Evolutionary conservation across 2,113 vertebrate genomes (phyloP), one percentile per base, ranked within the genome.

Genomic region (Potamarius usumacintae): DNA sequence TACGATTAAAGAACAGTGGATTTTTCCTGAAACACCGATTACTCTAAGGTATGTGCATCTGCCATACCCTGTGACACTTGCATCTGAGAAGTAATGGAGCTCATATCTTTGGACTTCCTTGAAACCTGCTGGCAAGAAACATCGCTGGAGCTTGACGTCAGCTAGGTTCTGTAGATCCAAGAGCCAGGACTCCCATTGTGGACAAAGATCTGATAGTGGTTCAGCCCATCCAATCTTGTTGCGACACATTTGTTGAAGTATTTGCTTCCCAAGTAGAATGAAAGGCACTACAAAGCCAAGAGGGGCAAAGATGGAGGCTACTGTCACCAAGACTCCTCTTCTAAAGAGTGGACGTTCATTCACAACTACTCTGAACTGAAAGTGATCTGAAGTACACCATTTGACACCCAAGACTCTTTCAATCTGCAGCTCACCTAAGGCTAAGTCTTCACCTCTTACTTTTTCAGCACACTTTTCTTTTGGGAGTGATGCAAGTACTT

Each of bases 171-270:
- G 48, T 18, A 89, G 42, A 53, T 84, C 88, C 11, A 1, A 30
- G 4, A 89, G 53, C 88, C 88, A 89, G 1, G 20, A 60, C 22
- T 89, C 57, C 88, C 86, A 82, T 1, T 52, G 30, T 30, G 86
- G 71, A 1, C 22, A 2, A 2, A 89, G 27, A 55, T 82, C 65
- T 6, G 55, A 10, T 2, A 87, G 18, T 50, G 82, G 27, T 30
- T 85, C 77, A 52, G 87, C 86, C 89, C 86, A 89, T 5, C 22
- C 63, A 25, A 77, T 5, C 60, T 87, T 89, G n/a, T 87, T 78
- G 20, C 20, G 50, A 62, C 88, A 79, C 83, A 89, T 77, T 17
- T 87, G 30, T 4, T 87, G 81, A 0, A 89, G 22, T 18, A 85
- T 87, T 74, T 85, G 86, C 27, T 85, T 87, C 15, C 82, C 81